phyloP scores from a whole-genome alignment of 1,140 invertebrate species.

The Doryteuthis pealeii region DNA sequence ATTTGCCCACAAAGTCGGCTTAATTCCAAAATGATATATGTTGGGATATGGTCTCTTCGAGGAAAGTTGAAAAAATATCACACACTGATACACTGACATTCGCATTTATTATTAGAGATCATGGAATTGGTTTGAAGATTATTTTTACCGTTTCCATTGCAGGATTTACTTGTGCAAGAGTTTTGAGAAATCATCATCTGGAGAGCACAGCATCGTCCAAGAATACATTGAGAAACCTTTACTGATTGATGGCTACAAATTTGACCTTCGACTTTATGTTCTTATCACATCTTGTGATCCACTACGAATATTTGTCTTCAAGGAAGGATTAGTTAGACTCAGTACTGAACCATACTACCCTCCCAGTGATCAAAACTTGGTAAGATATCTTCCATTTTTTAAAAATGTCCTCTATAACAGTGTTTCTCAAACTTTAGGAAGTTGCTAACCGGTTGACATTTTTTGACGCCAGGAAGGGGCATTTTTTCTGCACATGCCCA shows the following conservation, averaged over 20 bases:
- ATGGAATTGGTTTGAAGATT: background rate
- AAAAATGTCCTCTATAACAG: background rate
- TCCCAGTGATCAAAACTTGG: slow-evolving; percentile 55
- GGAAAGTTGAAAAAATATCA: too few relatives aligned
- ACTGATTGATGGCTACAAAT: slow-evolving; percentile 59
- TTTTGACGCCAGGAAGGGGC: too few relatives aligned
- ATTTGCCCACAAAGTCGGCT: too few relatives aligned
- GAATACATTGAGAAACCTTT: slow-evolving; percentile 60
- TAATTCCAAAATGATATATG: too few relatives aligned
- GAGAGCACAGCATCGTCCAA: slow-evolving; percentile 57
- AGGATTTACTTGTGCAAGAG: slow-evolving; percentile 55
- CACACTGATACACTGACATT: too few relatives aligned
- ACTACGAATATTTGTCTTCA: slow-evolving; percentile 57
- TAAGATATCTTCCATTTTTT: slow-evolving; percentile 29
- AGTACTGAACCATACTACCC: slow-evolving; percentile 59
- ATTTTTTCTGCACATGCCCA: too few relatives aligned
- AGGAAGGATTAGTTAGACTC: slow-evolving; percentile 58
- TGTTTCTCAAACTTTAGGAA: too few relatives aligned
- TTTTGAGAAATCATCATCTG: slow-evolving; percentile 54
- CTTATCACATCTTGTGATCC: slow-evolving; percentile 61
- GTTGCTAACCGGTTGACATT: too few relatives aligned
- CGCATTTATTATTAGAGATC: too few relatives aligned
- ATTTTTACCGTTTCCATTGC: slow-evolving; percentile 33
- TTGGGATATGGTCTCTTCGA: too few relatives aligned
- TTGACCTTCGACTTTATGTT: slow-evolving; percentile 59